phyloP scores from a whole-genome alignment of 2,797 vertebrate species.

The Pogoniulus pusillus region DNA sequence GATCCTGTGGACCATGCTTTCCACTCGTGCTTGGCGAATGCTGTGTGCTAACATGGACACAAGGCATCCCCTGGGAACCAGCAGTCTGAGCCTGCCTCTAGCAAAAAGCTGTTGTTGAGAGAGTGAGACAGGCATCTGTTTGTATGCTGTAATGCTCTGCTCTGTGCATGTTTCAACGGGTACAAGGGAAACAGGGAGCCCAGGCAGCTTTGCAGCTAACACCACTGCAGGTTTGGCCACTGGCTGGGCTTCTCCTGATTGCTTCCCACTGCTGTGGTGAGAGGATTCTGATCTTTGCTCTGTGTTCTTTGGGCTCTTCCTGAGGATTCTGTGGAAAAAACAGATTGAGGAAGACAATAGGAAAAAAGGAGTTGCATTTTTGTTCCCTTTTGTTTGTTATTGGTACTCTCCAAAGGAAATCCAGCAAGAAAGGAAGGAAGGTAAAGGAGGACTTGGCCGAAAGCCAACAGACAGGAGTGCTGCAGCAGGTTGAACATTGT shows the following conservation, averaged over 20 bases:
- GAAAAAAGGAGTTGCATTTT: fast-evolving
- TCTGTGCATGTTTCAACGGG: background rate
- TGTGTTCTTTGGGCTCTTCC: background rate
- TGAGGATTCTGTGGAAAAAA: background rate
- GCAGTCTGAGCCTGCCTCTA: background rate
- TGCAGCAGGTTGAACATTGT: background rate
- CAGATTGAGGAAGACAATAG: background rate
- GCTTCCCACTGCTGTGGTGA: background rate
- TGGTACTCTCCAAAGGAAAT: background rate
- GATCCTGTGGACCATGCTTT: background rate
- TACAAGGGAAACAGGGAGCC: background rate
- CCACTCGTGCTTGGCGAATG: background rate
- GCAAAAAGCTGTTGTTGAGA: background rate
- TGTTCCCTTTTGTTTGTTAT: background rate
- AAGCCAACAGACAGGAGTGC: background rate
- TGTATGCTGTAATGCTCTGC: background rate
- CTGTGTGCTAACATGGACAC: background rate
- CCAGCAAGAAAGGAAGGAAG: background rate
- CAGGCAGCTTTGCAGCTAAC: background rate
- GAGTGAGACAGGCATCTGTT: background rate
- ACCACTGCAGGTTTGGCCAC: background rate
- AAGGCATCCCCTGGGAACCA: background rate
- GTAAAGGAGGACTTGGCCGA: background rate
- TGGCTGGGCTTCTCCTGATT: background rate
- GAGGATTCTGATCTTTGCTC: background rate